These are phyloP conservation scores for Tetraneura akinire DNA, from an alignment of 1,140 invertebrate species.

Conservation along the genomic window DNA sequence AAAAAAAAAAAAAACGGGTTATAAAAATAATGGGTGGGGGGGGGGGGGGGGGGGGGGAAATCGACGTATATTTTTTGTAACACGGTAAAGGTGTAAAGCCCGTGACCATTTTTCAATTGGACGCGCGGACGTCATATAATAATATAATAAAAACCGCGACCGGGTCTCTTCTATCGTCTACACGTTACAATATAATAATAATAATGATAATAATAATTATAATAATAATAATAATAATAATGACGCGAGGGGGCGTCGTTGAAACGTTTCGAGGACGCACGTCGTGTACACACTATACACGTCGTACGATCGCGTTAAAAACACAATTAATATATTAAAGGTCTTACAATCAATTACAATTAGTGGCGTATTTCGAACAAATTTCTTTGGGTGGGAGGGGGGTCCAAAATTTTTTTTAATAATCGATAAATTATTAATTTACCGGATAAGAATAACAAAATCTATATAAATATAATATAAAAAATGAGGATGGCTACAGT, in stretches of 20 bases:
- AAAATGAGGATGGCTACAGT: too few species aligned
- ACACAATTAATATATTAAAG: constrained; percentile 49
- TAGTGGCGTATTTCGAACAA: too few species aligned
- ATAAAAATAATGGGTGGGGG: constrained; percentile 22
- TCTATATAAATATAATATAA: too few species aligned
- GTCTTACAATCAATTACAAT: too few species aligned
- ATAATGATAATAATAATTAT: background rate
- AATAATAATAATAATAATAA: constrained; percentile 9
- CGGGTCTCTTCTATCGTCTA: too few species aligned
- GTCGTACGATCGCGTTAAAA: background rate
- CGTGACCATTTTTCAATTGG: constrained; percentile 34
- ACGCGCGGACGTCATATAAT: background rate
- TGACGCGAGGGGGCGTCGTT: constrained; percentile 22
- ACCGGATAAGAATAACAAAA: too few species aligned
- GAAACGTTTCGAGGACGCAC: constrained; percentile 24
- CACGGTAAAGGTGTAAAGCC: background rate
- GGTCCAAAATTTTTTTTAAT: too few species aligned
- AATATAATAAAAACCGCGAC: too few species aligned
- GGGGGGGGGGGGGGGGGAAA: background rate
- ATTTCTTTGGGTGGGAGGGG: too few species aligned
- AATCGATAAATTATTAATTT: too few species aligned
- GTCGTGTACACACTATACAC: background rate
- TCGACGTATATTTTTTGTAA: constrained; percentile 20
- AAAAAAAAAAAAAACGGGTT: too few species aligned
- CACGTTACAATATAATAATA: too few species aligned